Base-by-base conservation (phyloP, 1,140 invertebrate species). In the Nautilus pompilius region DNA sequence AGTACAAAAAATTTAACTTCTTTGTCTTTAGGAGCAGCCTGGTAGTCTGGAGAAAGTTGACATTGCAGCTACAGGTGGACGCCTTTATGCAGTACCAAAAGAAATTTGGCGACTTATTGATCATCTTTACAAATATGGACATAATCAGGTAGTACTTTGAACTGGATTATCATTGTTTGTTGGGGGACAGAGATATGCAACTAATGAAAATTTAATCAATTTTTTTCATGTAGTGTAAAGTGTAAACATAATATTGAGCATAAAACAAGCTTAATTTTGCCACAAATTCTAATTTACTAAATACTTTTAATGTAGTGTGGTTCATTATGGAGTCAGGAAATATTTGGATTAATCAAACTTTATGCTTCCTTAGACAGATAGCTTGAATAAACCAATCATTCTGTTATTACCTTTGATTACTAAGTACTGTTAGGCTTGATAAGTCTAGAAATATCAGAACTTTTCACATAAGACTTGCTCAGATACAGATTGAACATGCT, bases 71-170 rank as follows among this genome's bases (percentile, higher is more conserved):
- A 66, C 68, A 26, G 75, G 72, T 13, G 71, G 71, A 4, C 57
- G 72, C 22, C 62, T 75, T 5, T 77, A 76, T 62, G 72, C 87
- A 26, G 87, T 94, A 73, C 93, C 93, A 0, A 90, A 94, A 77
- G 95, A 98, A 84, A 86, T 98, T 53, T 98, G 92, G 89, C 88
- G 93, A 68, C 85, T 99, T 53, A 90, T 98, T 17, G 93, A 98
- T 78, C 91, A 93, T 77, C 85, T 99, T 26, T 93, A 94, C 78
- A 87, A 90, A 63, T 88, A 93, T 82, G 93, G 92, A 2, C 84
- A 93, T 60, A 89, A 92, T 76, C 89, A 80, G 71, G 82, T 83
- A 53, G 67, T 60, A 53, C 17, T 8, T 4, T 20, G 24, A 4
- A 20, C 24, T 13, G n/a, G n/a, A 46, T 46, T 46, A 4, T 46